Evolutionary conservation across 92 coral and sea anemone species (phyloP), one percentile per base, ranked within the genome.

Genomic region (Epizoanthus rinbou): DNA sequence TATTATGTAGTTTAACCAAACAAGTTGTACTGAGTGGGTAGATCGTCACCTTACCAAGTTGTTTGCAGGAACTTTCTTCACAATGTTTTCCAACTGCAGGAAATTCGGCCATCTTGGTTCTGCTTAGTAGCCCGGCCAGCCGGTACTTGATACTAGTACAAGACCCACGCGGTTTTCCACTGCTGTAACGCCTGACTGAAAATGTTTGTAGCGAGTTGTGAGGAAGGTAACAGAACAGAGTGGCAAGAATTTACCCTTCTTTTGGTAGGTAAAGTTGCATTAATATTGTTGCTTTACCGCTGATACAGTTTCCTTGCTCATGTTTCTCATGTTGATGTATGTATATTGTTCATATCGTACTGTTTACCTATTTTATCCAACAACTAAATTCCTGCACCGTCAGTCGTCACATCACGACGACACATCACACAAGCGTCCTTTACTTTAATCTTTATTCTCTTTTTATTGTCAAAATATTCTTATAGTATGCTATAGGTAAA

Each of bases 81-180:
- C 98, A 95, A 23, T 89, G 93, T 47, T 87, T 79, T 31, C 98
- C 98, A 13, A 95, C 74, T 18, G 85, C 85, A 60, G 93, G 91
- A 62, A 95, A 84, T 74, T 93, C 98, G 92, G 98, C 97, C 98
- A 95, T 95, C 35, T 90, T 92, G 91, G 45, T 47, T 62, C 76
- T 17, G 53, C 56, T 64, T 80, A 19, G 79, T 18, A 63, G 75
- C 82, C 91, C 56, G 19, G 73, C 58, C 33, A 59, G 25, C 47
- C 18, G 11, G 1, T 15, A 18, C 13, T 57, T 21, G 68, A 13
- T 31, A 57, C 87, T 50, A 74, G 87, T 31, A 57, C 87, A 65
- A 74, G 87, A 39, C 66, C 79, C 57, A 11, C 73, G 88, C 67
- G 43, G 64, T 45, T 39, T 31, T n/a, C 33, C 71, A 28, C 18